Evolutionary conservation across 2,113 vertebrate species (phyloP).

Genomic region (Theristicus caerulescens): DNA sequence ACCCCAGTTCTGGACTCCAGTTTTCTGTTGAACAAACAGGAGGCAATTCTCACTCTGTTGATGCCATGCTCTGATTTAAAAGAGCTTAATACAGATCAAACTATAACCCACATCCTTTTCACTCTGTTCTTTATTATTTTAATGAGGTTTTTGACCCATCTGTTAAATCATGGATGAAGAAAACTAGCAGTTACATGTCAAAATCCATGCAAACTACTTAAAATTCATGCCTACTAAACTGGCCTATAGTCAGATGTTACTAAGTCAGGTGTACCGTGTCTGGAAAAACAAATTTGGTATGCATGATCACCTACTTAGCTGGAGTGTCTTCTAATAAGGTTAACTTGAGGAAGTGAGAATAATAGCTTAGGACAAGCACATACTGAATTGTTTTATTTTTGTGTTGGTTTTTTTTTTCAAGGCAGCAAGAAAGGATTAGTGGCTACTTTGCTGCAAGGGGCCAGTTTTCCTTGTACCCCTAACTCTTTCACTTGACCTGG

Average conservation of each 20-base stretch:
- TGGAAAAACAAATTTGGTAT: slow-evolving; percentile 42
- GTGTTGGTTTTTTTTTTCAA: neutral
- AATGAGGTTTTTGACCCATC: slow-evolving; percentile 13
- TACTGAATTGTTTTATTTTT: slow-evolving; percentile 1
- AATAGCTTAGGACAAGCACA: slow-evolving; percentile 22
- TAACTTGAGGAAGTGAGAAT: slow-evolving; percentile 16
- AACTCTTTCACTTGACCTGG: neutral
- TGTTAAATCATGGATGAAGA: slow-evolving; percentile 42
- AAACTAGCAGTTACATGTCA: slow-evolving; percentile 37
- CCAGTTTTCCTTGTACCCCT: neutral
- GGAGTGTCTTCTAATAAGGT: slow-evolving; percentile 28
- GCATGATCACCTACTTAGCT: slow-evolving; percentile 43
- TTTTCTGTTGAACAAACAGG: neutral
- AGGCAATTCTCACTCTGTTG: neutral
- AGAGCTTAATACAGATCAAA: neutral
- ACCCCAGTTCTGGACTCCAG: neutral
- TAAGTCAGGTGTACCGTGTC: neutral
- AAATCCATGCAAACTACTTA: slow-evolving; percentile 41
- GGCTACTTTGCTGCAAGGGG: neutral
- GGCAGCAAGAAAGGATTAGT: neutral
- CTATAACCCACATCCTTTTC: neutral
- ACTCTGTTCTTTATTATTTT: slow-evolving; percentile 22
- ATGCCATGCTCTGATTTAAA: neutral
- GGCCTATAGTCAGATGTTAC: slow-evolving; percentile 23
- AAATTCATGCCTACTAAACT: slow-evolving; percentile 40